A percentile compares a stretch with the other conserved stretches of the same genome.
Conservation (phyloP, 2,797 vertebrate genomes). For the Pangasius sanitwongsei region DNA sequence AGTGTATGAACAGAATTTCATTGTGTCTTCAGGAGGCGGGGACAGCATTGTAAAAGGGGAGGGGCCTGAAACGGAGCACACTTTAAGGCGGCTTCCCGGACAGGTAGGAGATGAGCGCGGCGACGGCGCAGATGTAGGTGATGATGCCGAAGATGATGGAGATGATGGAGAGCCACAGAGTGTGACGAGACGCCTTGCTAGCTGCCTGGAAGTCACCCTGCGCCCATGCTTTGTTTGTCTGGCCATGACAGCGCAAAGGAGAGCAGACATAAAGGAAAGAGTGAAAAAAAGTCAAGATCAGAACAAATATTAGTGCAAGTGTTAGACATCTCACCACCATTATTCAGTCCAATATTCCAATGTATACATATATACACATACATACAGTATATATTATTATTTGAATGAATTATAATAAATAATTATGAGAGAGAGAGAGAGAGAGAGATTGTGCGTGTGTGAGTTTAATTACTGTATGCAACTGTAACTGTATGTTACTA, state of each 20-base stretch:
- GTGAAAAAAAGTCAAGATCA: not conserved
- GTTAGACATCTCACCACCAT: conserved; percentile 44
- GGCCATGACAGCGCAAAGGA: conserved; percentile 32
- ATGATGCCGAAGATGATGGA: conserved; percentile 87
- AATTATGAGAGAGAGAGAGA: no score
- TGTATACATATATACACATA: not conserved
- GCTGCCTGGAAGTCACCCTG: conserved; percentile 84
- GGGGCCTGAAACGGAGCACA: not conserved
- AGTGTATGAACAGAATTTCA: conserved; percentile 28
- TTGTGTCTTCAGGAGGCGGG: conserved; percentile 37
- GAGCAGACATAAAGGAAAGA: no score
- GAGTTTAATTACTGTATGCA: no score
- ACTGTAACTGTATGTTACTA: no score
- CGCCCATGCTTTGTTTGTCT: conserved; percentile 89
- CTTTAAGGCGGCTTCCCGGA: conserved; percentile 83
- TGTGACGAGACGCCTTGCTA: conserved; percentile 80
- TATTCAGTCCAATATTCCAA: not conserved
- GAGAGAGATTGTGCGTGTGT: no score
- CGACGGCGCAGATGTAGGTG: conserved; percentile 82
- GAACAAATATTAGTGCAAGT: not conserved
- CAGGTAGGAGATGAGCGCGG: conserved; percentile 84
- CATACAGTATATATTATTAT: not conserved
- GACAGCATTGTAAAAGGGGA: conserved; percentile 7
- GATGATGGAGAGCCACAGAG: conserved; percentile 85
- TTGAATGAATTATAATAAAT: no score